Percentiles rank a stretch among this genome's conserved stretches.
These are phyloP conservation scores for Mormyrops attenuatus DNA, from an alignment of 2,797 vertebrate species.

Conservation along the genomic window DNA sequence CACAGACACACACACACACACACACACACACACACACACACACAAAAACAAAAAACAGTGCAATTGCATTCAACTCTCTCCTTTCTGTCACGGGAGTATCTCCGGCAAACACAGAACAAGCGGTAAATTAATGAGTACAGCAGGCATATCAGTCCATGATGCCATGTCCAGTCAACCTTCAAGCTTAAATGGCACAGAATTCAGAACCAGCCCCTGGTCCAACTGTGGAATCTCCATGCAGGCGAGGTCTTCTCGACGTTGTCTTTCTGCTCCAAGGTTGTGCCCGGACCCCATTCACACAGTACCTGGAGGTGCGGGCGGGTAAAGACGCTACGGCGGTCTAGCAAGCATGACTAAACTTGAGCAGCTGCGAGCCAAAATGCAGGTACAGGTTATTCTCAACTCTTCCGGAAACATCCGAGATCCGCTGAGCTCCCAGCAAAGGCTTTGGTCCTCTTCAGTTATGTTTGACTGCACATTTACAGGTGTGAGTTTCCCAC, in stretches of 20 bases:
- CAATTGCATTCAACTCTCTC: not conserved
- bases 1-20: no score
- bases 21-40: no score
- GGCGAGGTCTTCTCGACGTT: not conserved
- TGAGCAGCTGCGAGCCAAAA: not conserved
- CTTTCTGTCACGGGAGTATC: not conserved
- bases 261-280: not conserved
- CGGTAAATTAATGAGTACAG: not conserved
- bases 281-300: not conserved
- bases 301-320: not conserved
- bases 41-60: no score
- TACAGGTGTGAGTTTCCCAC: not conserved
- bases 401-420: not conserved
- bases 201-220: not conserved
- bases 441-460: not conserved
- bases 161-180: not conserved
- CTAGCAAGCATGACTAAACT: not conserved
- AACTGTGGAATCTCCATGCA: not conserved
- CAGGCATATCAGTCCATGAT: not conserved
- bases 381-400: not conserved
- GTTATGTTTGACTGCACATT: not conserved
- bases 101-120: not conserved
- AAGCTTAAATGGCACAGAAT: not conserved
- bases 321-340: not conserved
- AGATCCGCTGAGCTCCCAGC: not conserved